A percentile compares a stretch with the other conserved stretches of the same genome.
Evolutionary conservation across 2,888 invertebrate species (phyloP).

Genomic region (Meliscaeva auricollis): DNA sequence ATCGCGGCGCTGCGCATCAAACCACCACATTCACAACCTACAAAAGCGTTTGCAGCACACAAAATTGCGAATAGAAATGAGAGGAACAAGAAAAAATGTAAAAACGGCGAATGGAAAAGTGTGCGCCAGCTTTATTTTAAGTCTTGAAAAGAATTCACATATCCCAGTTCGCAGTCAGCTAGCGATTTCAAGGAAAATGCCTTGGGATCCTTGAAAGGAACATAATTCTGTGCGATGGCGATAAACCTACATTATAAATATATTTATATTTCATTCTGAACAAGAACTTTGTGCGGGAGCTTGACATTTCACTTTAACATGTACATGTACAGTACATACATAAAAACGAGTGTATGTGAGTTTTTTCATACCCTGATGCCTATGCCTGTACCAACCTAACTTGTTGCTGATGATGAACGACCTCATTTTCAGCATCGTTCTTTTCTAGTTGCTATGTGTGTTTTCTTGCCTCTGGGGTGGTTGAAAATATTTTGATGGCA

Average conservation of each 20-base stretch:
- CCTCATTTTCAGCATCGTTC: slow-evolving; percentile 5
- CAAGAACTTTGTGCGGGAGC: slow-evolving; percentile 1
- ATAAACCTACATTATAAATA: neutral
- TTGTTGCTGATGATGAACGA: slow-evolving; percentile 33
- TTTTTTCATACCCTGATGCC: neutral
- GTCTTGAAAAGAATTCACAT: slow-evolving; percentile 37
- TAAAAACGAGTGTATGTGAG: neutral
- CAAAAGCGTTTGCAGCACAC: slow-evolving; percentile 1
- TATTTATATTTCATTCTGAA: neutral
- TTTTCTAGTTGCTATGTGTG: neutral
- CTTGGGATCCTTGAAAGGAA: slow-evolving; percentile 18
- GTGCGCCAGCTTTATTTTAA: slow-evolving; percentile 36
- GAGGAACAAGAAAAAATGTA: neutral
- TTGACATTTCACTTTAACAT: slow-evolving; percentile 28
- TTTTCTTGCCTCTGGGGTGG: neutral
- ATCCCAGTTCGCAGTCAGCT: slow-evolving; percentile 16
- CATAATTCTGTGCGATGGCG: slow-evolving; percentile 2
- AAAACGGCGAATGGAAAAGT: slow-evolving; percentile 21
- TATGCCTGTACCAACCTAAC: too few relatives aligned
- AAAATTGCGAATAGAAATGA: slow-evolving; percentile 2
- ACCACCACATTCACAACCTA: slow-evolving; percentile 12
- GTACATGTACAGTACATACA: too few relatives aligned
- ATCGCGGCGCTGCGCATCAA: slow-evolving; percentile 21
- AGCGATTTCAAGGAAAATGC: slow-evolving; percentile 48
- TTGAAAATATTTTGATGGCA: slow-evolving; percentile 49